phyloP scores from a whole-genome alignment of 2,888 invertebrate genomes.

The Malacosoma neustria region DNA sequence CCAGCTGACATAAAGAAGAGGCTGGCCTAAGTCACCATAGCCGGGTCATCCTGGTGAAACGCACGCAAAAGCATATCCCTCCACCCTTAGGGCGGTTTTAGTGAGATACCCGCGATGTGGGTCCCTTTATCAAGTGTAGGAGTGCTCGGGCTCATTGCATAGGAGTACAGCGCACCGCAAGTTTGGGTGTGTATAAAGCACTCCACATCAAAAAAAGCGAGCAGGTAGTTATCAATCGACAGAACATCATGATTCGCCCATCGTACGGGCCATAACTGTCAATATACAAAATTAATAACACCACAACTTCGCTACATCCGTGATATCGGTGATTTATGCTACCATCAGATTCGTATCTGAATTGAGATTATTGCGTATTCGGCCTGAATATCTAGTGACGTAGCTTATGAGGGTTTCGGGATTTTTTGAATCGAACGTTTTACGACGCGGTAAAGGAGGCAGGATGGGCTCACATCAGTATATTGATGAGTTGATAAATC shows the following conservation, averaged over 20 bases:
- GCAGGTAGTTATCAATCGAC: too few species aligned
- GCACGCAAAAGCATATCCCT: too few species aligned
- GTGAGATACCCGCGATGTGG: too few species aligned
- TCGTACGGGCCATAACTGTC: conserved; percentile 26
- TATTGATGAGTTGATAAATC: conserved; percentile 6
- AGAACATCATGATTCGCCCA: not conserved
- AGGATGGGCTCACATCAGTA: conserved; percentile 1
- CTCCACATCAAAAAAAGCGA: too few species aligned
- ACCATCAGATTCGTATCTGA: conserved; percentile 34
- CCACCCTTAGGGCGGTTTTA: too few species aligned
- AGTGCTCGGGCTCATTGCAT: too few species aligned
- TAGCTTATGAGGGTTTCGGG: conserved; percentile 4
- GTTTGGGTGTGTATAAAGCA: too few species aligned
- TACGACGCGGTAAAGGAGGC: conserved; percentile 8
- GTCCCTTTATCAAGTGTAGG: too few species aligned
- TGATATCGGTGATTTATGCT: conserved; percentile 42
- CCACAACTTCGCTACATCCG: conserved; percentile 47
- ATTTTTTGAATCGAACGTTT: conserved; percentile 8
- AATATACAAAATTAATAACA: conserved; percentile 43
- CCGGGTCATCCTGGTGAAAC: too few species aligned
- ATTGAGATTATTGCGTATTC: conserved; percentile 28
- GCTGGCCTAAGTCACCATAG: too few species aligned
- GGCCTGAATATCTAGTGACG: conserved; percentile 14
- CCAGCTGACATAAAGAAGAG: too few species aligned
- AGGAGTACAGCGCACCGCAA: too few species aligned